Evolutionary conservation across 2,888 invertebrate species (phyloP).

Genomic region (Meliscaeva auricollis): DNA sequence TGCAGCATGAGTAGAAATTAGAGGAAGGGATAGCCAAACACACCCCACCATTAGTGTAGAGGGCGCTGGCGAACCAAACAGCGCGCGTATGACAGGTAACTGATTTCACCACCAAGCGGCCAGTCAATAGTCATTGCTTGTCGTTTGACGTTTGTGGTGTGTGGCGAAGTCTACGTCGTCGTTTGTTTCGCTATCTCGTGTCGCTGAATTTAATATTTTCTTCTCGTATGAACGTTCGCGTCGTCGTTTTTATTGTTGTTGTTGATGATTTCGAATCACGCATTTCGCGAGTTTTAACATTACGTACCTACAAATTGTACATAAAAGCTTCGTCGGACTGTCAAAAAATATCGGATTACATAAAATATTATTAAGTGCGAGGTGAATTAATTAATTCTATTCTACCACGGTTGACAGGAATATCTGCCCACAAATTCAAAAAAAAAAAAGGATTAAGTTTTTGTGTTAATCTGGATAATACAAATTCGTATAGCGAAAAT

Average conservation of each 20-base stretch:
- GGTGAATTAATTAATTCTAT: constrained; percentile 14
- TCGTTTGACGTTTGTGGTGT: constrained; percentile 76
- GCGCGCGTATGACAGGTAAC: constrained; percentile 63
- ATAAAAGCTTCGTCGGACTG: constrained; percentile 44
- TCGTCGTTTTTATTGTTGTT: constrained; percentile 24
- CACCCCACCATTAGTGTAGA: constrained; percentile 65
- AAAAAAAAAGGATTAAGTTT: constrained; percentile 23
- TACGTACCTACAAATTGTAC: no score
- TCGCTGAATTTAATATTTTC: constrained; percentile 26
- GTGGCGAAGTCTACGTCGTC: constrained; percentile 71
- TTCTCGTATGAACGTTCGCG: constrained; percentile 43
- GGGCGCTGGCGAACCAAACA: constrained; percentile 69
- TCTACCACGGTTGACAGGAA: neutral
- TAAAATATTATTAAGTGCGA: constrained; percentile 7
- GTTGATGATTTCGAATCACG: constrained; percentile 34
- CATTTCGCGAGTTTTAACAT: constrained; percentile 29
- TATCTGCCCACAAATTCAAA: neutral
- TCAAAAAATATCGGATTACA: constrained; percentile 25
- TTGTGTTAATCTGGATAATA: neutral
- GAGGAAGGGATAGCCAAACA: constrained; percentile 70
- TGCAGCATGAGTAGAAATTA: constrained; percentile 51
- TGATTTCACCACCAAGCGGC: constrained; percentile 59
- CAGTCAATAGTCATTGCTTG: constrained; percentile 76
- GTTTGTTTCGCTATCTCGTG: no score
- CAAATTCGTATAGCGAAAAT: constrained; percentile 12